These are phyloP conservation scores for Notolabrus celidotus DNA, from an alignment of 2,797 vertebrate genomes.

Conservation along the genomic window DNA sequence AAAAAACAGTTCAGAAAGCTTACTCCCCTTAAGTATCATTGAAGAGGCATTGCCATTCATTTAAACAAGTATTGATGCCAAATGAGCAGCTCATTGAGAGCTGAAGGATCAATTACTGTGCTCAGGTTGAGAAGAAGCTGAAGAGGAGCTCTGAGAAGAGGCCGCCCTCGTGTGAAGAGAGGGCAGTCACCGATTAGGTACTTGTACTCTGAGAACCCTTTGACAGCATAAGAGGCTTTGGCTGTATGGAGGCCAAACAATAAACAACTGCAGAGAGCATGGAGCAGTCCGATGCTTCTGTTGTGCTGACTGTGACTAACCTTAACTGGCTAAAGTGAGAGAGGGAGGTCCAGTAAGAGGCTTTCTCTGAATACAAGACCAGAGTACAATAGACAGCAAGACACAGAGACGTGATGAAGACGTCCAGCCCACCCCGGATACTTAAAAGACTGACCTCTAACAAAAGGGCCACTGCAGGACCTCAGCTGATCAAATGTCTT, in stretches of 20 bases:
- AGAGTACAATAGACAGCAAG: slow-evolving; percentile 52
- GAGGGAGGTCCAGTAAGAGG: slow-evolving; percentile 68
- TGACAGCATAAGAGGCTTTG: slow-evolving; percentile 61
- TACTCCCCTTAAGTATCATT: neutral
- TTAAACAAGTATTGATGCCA: neutral
- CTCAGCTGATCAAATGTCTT: slow-evolving; percentile 55
- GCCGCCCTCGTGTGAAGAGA: slow-evolving; percentile 52
- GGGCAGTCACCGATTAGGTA: slow-evolving; percentile 36
- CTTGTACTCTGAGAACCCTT: slow-evolving; percentile 42
- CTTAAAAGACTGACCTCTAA: slow-evolving; percentile 61
- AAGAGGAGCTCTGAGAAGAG: slow-evolving; percentile 43
- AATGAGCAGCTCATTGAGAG: slow-evolving; percentile 23
- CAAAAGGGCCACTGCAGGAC: slow-evolving; percentile 54
- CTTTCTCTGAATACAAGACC: slow-evolving; percentile 61
- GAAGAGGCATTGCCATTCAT: neutral
- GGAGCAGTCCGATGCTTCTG: slow-evolving; percentile 44
- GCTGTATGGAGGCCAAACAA: slow-evolving; percentile 57
- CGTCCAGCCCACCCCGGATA: slow-evolving; percentile 70
- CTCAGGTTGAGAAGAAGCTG: slow-evolving; percentile 16
- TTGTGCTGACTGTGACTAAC: slow-evolving; percentile 42
- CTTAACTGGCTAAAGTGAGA: slow-evolving; percentile 40
- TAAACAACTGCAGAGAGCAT: slow-evolving; percentile 51
- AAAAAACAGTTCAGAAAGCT: neutral
- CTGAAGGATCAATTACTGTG: slow-evolving; percentile 40
- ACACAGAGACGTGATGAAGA: slow-evolving; percentile 70